Conservation (phyloP, 2,888 invertebrate species). For the Lagria hirta region DNA sequence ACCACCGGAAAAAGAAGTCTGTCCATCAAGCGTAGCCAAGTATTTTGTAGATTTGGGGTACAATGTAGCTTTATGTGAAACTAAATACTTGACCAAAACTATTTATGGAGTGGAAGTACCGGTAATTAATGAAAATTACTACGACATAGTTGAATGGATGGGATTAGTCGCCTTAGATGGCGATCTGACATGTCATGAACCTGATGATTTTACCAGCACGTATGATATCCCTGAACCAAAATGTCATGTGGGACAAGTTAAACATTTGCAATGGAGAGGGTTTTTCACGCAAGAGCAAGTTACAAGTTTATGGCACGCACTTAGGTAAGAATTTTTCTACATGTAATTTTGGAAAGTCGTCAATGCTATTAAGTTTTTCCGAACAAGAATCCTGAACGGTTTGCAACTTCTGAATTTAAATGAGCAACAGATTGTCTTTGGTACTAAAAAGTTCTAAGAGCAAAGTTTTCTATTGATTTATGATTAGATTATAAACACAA, state of each 20-base stretch:
- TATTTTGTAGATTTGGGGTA: slow-evolving; percentile 57
- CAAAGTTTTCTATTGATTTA: neutral
- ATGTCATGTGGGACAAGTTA: slow-evolving; percentile 47
- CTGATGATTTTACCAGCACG: slow-evolving; percentile 50
- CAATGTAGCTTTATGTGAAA: slow-evolving; percentile 53
- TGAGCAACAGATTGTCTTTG: neutral
- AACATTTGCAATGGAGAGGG: slow-evolving; percentile 56
- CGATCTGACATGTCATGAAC: slow-evolving; percentile 45
- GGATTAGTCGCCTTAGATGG: slow-evolving; percentile 57
- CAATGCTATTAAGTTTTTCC: neutral
- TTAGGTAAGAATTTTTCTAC: slow-evolving; percentile 45
- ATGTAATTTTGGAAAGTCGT: no score
- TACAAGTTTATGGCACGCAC: slow-evolving; percentile 44
- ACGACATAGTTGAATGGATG: slow-evolving; percentile 60
- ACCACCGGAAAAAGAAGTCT: slow-evolving; percentile 55
- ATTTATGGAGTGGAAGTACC: slow-evolving; percentile 54
- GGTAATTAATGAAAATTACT: slow-evolving; percentile 35
- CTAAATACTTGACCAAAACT: slow-evolving; percentile 47
- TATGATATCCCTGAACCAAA: slow-evolving; percentile 52
- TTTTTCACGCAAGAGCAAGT: slow-evolving; percentile 55
- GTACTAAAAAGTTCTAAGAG: neutral
- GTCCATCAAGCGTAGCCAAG: slow-evolving; percentile 63
- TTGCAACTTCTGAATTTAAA: neutral
- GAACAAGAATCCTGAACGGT: neutral
- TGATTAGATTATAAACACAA: no score